Conservation (phyloP, 1,140 invertebrate genomes). For the Aphis craccivora region DNA sequence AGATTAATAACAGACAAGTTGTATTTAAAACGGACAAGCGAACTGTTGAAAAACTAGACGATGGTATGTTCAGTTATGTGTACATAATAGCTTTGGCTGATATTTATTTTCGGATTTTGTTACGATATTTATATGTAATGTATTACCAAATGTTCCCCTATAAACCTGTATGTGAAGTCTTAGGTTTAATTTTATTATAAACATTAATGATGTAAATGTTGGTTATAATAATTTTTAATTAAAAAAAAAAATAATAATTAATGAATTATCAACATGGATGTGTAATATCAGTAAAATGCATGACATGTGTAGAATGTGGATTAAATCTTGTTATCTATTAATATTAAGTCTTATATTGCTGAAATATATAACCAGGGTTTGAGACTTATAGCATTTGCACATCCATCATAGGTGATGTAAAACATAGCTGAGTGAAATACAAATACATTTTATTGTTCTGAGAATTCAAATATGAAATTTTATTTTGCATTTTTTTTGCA, state of each 20-base stretch:
- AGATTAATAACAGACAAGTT: slow-evolving; percentile 58
- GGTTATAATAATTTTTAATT: neutral
- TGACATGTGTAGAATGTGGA: too few species aligned
- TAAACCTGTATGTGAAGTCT: neutral
- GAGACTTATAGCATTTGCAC: too few species aligned
- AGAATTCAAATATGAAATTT: too few species aligned
- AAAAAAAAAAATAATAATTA: neutral
- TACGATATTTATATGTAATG: neutral
- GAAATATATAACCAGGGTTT: too few species aligned
- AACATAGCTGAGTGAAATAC: too few species aligned
- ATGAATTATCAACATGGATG: too few species aligned
- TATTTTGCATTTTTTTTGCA: too few species aligned
- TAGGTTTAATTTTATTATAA: neutral
- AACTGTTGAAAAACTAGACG: slow-evolving; percentile 58
- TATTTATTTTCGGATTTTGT: neutral
- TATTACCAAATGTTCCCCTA: neutral
- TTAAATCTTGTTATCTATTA: too few species aligned
- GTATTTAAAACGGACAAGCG: slow-evolving; percentile 58
- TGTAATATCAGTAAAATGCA: too few species aligned
- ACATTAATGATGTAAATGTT: neutral
- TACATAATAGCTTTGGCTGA: neutral
- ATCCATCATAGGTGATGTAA: too few species aligned
- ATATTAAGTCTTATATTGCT: too few species aligned
- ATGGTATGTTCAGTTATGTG: slow-evolving; percentile 48
- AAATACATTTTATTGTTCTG: too few species aligned